Conservation (phyloP, 2,113 vertebrate genomes). For the Bos javanicus region DNA sequence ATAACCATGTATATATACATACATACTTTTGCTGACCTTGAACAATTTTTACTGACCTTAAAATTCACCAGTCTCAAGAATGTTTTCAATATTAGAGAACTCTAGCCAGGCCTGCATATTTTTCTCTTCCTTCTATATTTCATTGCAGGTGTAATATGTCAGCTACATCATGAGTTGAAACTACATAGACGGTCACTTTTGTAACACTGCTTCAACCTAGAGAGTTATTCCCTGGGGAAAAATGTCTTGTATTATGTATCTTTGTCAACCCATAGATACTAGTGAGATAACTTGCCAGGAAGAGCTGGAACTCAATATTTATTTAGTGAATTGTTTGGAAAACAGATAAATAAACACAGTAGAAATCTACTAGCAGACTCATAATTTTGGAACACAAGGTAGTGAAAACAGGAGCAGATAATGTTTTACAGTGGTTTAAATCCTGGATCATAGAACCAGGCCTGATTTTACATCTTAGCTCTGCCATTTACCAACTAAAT, state of each 20-base stretch:
- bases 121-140: not conserved
- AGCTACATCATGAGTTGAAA: not conserved
- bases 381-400: not conserved
- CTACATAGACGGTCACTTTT: not conserved
- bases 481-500: not conserved
- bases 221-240: not conserved
- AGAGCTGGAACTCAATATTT: not conserved
- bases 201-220: not conserved
- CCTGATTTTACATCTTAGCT: not conserved
- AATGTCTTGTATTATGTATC: not conserved
- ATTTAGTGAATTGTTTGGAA: not conserved
- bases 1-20: not conserved
- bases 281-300: not conserved
- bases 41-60: not conserved
- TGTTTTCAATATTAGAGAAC: not conserved
- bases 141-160: not conserved
- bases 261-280: not conserved
- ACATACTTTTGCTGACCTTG: not conserved
- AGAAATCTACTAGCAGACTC: not conserved
- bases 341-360: not conserved
- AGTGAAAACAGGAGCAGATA: not conserved
- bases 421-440: fast-evolving
- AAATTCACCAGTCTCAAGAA: not conserved
- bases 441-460: fast-evolving
- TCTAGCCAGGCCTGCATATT: not conserved